These are phyloP conservation scores for Pocillopora grandis DNA, from an alignment of 92 coral and sea anemone genomes.

Conservation along the genomic window DNA sequence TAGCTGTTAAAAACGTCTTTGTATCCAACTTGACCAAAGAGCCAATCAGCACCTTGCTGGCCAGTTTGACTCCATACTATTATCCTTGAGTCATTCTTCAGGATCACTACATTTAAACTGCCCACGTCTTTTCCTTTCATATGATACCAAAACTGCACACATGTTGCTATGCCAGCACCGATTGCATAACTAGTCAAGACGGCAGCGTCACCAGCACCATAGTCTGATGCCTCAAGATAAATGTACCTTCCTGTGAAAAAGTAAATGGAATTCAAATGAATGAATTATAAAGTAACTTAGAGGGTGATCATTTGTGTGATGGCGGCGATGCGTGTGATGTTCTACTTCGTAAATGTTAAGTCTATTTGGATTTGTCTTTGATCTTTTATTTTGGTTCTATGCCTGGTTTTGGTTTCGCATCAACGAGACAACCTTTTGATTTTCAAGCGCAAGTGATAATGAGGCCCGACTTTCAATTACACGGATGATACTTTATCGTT, in stretches of 20 bases:
- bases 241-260: constrained; percentile 65
- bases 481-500: too few species aligned
- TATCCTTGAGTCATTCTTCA: constrained; percentile 46
- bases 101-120: constrained; percentile 39
- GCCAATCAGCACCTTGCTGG: constrained; percentile 59
- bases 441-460: too few species aligned
- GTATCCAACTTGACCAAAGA: constrained; percentile 70
- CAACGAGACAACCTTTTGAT: too few species aligned
- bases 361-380: too few species aligned
- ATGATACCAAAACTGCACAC: constrained; percentile 85
- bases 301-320: too few species aligned
- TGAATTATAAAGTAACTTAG: not conserved
- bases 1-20: constrained; percentile 15
- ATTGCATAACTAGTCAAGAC: constrained; percentile 45
- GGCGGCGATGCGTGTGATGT: too few species aligned
- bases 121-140: constrained; percentile 77
- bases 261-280: not conserved
- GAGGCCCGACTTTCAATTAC: too few species aligned
- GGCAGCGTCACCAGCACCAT: constrained; percentile 52
- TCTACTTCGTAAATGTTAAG: too few species aligned
- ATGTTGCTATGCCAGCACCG: constrained; percentile 38
- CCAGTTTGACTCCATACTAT: constrained; percentile 66
- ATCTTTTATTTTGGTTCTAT: too few species aligned
- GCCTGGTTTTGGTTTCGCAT: too few species aligned
- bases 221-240: constrained; percentile 68